Percentiles rank a stretch among this genome's conserved stretches.
Conservation (phyloP, 2,888 invertebrate species). For the Cheilosia pagana region DNA sequence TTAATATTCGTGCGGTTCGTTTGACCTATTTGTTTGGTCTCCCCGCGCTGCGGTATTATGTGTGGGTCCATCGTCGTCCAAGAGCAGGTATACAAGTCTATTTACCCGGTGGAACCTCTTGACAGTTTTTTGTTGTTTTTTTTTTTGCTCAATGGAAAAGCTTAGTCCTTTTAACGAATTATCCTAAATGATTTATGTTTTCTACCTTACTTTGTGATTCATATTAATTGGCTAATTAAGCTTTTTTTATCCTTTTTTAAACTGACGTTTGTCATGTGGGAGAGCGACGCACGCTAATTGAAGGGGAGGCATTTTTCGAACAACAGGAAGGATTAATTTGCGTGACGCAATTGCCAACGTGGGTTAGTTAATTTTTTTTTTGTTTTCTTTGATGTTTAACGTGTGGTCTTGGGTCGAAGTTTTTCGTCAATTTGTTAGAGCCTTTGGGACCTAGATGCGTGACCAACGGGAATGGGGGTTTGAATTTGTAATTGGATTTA, state of each 20-base stretch:
- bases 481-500: no score
- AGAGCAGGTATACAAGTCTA: slow-evolving; percentile 50
- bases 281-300: slow-evolving; percentile 15
- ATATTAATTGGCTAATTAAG: slow-evolving; percentile 72
- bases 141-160: slow-evolving; percentile 26
- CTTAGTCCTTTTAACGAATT: slow-evolving; percentile 67
- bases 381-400: not conserved
- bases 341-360: slow-evolving; percentile 10
- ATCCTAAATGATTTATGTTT: slow-evolving; percentile 67
- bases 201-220: slow-evolving; percentile 37
- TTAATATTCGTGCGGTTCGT: slow-evolving; percentile 53
- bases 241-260: slow-evolving; percentile 29
- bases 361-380: not conserved
- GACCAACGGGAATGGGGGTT: no score
- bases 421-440: no score
- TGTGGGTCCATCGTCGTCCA: slow-evolving; percentile 4
- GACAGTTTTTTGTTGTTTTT: slow-evolving; percentile 53
- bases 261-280: slow-evolving; percentile 36
- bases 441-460: no score
- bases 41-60: slow-evolving; percentile 2
- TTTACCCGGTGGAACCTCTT: slow-evolving; percentile 57
- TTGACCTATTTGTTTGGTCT: slow-evolving; percentile 44
- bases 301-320: not conserved
- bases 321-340: slow-evolving; percentile 33
- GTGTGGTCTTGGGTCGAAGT: no score